phyloP scores from a whole-genome alignment of 2,888 invertebrate genomes.

The Sarcophaga carnaria region DNA sequence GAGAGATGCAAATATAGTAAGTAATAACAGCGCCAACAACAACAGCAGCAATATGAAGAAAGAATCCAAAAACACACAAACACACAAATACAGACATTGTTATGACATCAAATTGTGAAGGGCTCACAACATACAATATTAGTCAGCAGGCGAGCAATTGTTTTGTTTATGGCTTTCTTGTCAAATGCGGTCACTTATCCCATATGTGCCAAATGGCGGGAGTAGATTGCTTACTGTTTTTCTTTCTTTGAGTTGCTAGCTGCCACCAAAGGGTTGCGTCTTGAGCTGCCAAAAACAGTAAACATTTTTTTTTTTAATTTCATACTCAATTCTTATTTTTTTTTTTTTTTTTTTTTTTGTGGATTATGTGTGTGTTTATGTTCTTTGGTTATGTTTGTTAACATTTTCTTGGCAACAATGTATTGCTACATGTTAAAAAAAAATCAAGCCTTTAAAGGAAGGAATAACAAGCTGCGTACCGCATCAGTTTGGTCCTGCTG shows the following conservation, averaged over 20 bases:
- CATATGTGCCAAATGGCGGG: conserved; percentile 62
- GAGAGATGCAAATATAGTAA: neutral
- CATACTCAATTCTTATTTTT: neutral
- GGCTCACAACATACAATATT: conserved; percentile 61
- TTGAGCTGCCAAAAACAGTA: conserved; percentile 68
- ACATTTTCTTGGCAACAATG: conserved; percentile 59
- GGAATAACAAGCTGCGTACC: conserved; percentile 33
- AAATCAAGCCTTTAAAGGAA: conserved; percentile 25
- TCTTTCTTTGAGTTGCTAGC: conserved; percentile 52
- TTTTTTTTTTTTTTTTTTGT: conserved; percentile 4
- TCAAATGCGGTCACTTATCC: conserved; percentile 74
- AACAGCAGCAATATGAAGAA: conserved; percentile 33
- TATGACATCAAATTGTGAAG: conserved; percentile 68
- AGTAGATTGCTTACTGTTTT: conserved; percentile 66
- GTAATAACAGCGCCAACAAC: conserved; percentile 26
- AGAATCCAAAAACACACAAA: conserved; percentile 12
- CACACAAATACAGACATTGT: conserved; percentile 52
- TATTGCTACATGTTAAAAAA: conserved; percentile 35
- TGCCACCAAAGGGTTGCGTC: conserved; percentile 62
- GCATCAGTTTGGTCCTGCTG: conserved; percentile 48
- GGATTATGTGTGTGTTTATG: neutral
- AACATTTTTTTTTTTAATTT: conserved; percentile 16
- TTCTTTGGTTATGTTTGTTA: conserved; percentile 23
- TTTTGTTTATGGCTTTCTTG: conserved; percentile 80
- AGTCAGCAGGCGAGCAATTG: conserved; percentile 75